phyloP scores from a whole-genome alignment of 2,113 vertebrate species.

The Conger conger region DNA sequence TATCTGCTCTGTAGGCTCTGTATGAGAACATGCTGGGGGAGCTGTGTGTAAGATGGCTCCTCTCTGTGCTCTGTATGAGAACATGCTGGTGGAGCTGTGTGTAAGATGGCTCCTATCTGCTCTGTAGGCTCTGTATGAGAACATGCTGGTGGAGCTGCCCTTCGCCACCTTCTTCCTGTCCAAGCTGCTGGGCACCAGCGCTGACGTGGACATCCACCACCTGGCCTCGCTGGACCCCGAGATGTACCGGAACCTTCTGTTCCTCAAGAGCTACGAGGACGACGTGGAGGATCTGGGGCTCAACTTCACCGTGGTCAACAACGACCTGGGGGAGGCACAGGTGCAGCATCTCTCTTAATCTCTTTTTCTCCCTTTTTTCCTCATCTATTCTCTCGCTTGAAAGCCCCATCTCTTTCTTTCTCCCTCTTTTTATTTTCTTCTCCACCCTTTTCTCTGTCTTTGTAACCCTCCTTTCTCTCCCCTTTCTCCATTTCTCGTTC shows the following conservation, averaged over 20 bases:
- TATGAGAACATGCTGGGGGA: too few species aligned
- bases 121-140: constrained; percentile 90
- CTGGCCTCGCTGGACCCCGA: constrained; percentile 94
- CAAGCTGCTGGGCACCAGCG: constrained; percentile 92
- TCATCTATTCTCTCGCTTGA: not conserved
- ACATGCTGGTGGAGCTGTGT: not conserved
- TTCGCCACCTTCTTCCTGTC: constrained; percentile 98
- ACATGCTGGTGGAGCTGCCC: constrained; percentile 96
- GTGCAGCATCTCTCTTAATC: constrained; percentile 54
- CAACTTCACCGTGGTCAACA: constrained; percentile 97
- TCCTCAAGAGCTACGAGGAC: constrained; percentile 95
- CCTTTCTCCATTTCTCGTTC: constrained; percentile 26
- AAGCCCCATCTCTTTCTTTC: too few species aligned
- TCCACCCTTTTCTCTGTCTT: constrained; percentile 8
- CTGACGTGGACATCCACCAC: constrained; percentile 97
- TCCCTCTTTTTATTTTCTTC: not conserved
- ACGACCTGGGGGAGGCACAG: constrained; percentile 95
- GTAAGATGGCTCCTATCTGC: not conserved
- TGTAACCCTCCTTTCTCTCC: not conserved
- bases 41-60: too few species aligned
- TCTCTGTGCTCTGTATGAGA: not conserved
- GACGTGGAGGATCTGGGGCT: constrained; percentile 96
- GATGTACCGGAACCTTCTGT: constrained; percentile 94
- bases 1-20: too few species aligned
- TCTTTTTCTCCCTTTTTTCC: constrained; percentile 16